Percentiles rank a stretch among this genome's conserved stretches.
These are phyloP conservation scores for Hippocampus abdominalis DNA, from an alignment of 2,113 vertebrate genomes.

Conservation along the genomic window DNA sequence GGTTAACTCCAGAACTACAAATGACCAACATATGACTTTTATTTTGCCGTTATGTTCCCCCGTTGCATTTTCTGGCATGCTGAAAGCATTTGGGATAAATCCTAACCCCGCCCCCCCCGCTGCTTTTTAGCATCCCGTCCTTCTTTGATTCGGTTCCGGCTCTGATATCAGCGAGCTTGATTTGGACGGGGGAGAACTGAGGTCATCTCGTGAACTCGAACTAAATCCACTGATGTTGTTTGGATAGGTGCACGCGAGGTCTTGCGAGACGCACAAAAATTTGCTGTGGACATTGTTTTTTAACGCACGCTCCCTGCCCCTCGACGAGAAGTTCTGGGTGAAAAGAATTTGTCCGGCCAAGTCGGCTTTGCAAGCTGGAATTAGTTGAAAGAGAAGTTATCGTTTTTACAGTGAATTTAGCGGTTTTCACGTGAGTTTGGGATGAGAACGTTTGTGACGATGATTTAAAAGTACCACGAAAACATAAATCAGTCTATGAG, in stretches of 20 bases:
- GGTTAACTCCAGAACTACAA: background rate
- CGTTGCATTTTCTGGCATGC: conserved; percentile 26
- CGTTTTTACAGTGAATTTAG: background rate
- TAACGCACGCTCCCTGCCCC: conserved; percentile 19
- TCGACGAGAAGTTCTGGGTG: conserved; percentile 12
- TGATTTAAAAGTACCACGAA: background rate
- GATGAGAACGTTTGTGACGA: conserved; percentile 5
- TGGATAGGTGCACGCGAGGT: conserved; percentile 55
- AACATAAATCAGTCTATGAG: background rate
- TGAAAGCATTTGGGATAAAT: conserved; percentile 33
- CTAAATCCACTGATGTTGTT: conserved; percentile 54
- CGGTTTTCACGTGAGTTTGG: background rate
- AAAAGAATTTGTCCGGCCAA: conserved; percentile 10
- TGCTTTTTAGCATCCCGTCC: conserved; percentile 29
- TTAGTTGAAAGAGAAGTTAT: background rate
- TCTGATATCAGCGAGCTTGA: conserved; percentile 48
- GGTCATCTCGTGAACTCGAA: conserved; percentile 56
- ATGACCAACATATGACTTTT: background rate
- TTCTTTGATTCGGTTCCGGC: conserved; percentile 57
- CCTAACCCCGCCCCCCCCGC: conserved; percentile 24
- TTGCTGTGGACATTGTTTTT: conserved; percentile 39
- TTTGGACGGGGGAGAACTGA: conserved; percentile 40
- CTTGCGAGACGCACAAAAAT: conserved; percentile 38
- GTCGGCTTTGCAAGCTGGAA: conserved; percentile 2
- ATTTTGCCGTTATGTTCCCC: conserved; percentile 8